Evolutionary conservation across 1,140 invertebrate genomes (phyloP), one percentile per base, ranked within the genome.

Genomic region (Plectrocnemia conspersa): DNA sequence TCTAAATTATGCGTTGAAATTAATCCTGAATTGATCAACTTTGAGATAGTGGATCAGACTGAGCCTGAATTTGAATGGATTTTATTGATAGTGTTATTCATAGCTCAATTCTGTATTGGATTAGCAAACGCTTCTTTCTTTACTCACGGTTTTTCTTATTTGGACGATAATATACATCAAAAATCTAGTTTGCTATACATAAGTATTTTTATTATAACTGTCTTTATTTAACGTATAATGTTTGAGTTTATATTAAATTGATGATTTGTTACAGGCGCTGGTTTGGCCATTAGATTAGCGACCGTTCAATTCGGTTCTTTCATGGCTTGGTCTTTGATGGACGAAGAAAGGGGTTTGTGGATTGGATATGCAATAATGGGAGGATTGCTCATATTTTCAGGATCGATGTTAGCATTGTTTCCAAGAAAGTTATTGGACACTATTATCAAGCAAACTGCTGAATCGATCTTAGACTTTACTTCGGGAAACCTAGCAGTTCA

Each of bases 141-240:
- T 59, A 76, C 80, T 0, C 66, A 85, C 1, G 83, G 82, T 1
- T 70, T 85, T 13, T 79, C 82, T 2, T 86, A 85, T 63, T 73
- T 85, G 21, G 82, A 85, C 55, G 83, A 85, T 58, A 84, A 84
- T 60, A 79, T 81, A 0, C 74, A 79, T 44, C 77, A 71, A 50
- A 72, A 76, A 33, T 75, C 81, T 35, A 75, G 79, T 15, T 71
- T 81, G 4, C 62, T 68, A 9, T 76, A 75, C 13, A 65, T 80
- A 15, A 67, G 72, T 74, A 66, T 65, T 64, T 5, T 19, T 49
- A 47, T 18, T 13, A 16, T 27, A 21, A 18, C 15, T 21, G 22
- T 21, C 11, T 44, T 19, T 44, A 11, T 38, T 21, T 18, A 44
- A 21, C 9, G 18, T 29, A n/a, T n/a, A n/a, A n/a, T n/a, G n/a